Evolutionary conservation across 2,888 invertebrate genomes (phyloP).

Genomic region (Plebejus anna): DNA sequence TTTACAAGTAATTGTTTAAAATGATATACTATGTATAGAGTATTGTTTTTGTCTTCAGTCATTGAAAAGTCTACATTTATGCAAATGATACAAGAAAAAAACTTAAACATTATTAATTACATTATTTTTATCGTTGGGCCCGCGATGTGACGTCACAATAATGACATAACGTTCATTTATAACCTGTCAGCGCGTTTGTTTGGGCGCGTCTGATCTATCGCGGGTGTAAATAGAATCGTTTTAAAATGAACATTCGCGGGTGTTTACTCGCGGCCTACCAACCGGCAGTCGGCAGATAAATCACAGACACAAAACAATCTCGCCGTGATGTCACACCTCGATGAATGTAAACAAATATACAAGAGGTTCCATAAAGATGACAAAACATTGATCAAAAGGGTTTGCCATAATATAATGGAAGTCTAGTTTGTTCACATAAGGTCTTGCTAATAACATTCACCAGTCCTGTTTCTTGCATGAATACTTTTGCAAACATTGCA

Average conservation of each 20-base stretch:
- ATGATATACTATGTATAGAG: not conserved
- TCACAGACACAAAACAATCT: not conserved
- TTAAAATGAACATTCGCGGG: not conserved
- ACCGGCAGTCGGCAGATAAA: not conserved
- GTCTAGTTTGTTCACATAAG: too few relatives aligned
- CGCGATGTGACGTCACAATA: not conserved
- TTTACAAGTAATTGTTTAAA: too few relatives aligned
- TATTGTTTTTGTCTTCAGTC: too few relatives aligned
- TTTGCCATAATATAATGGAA: too few relatives aligned
- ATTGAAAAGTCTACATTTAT: too few relatives aligned
- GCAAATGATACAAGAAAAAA: too few relatives aligned
- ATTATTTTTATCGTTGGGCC: not conserved
- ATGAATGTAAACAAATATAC: not conserved
- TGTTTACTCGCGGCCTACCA: not conserved
- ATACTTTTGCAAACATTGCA: not conserved
- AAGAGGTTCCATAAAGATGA: not conserved
- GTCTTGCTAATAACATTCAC: not conserved
- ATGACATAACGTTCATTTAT: not conserved
- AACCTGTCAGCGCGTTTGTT: conserved; percentile 9
- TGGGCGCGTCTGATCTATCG: not conserved
- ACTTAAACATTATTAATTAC: not conserved
- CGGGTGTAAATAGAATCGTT: not conserved
- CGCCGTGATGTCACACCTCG: not conserved
- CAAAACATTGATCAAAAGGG: not conserved
- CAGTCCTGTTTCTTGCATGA: not conserved